phyloP scores from a whole-genome alignment of 2,797 vertebrate species.

The Neosalanx taihuensis region DNA sequence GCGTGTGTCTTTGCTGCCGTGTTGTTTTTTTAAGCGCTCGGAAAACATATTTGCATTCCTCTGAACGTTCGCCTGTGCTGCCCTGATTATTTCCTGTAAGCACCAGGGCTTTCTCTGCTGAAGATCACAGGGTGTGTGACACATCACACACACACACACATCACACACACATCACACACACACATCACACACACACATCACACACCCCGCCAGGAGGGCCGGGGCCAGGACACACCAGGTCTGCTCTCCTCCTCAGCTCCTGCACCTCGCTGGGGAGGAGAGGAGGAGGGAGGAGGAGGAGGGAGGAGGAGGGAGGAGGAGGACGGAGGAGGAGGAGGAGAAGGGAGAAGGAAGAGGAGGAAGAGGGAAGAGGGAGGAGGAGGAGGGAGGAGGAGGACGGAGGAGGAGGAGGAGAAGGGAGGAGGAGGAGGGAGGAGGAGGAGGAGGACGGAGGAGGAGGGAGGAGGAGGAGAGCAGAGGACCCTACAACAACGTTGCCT shows the following conservation, averaged over 20 bases:
- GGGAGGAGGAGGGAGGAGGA: neutral
- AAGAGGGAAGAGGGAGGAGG: conserved; percentile 1
- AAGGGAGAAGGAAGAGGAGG: conserved; percentile 9
- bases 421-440: neutral
- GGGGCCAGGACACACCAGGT: conserved; percentile 44
- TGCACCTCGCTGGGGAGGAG: conserved; percentile 23
- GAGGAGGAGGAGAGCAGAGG: neutral
- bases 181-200: too few species aligned
- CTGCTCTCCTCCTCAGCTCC: conserved; percentile 37
- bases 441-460: neutral
- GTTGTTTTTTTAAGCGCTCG: conserved; percentile 70
- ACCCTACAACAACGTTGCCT: conserved; percentile 44
- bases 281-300: conserved; percentile 19
- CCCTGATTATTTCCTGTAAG: conserved; percentile 76
- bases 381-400: conserved; percentile 13
- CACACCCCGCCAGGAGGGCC: conserved; percentile 62
- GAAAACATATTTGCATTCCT: conserved; percentile 76
- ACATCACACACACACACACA: conserved; percentile 60
- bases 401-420: conserved; percentile 12
- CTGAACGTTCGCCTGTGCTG: conserved; percentile 70
- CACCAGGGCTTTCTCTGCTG: conserved; percentile 68
- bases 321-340: neutral
- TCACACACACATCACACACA: too few species aligned
- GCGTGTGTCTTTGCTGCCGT: conserved; percentile 40
- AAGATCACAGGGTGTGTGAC: conserved; percentile 70